Conservation (phyloP, 2,113 vertebrate species). For the Percopsis transmontana region DNA sequence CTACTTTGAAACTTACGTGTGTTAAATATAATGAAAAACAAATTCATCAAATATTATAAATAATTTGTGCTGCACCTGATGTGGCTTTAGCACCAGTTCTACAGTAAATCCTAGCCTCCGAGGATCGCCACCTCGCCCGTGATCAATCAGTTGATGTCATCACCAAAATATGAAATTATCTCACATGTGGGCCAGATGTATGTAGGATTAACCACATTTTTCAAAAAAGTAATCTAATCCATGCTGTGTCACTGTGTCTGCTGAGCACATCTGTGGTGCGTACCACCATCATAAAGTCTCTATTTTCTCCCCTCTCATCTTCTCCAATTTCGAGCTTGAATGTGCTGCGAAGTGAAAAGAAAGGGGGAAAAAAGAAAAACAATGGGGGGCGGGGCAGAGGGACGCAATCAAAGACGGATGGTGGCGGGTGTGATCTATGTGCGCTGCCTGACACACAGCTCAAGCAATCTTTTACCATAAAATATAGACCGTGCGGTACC, state of each 20-base stretch:
- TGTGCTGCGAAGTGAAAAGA: conserved; percentile 17
- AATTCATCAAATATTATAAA: conserved; percentile 26
- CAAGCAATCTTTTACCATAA: conserved; percentile 51
- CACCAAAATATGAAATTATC: conserved; percentile 42
- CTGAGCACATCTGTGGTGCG: conserved; percentile 35
- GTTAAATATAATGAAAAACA: conserved; percentile 22
- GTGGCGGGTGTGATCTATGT: conserved; percentile 50
- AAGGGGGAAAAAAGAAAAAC: background rate
- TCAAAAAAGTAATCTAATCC: conserved; percentile 59
- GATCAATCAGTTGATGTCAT: conserved; percentile 54
- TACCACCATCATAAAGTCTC: conserved; percentile 19
- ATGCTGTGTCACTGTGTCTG: conserved; percentile 41
- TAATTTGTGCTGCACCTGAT: conserved; percentile 20
- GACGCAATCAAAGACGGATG: conserved; percentile 52
- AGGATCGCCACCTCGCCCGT: conserved; percentile 10
- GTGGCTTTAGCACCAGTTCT: conserved; percentile 30
- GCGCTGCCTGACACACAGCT: conserved; percentile 41
- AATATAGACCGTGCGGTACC: conserved; percentile 39
- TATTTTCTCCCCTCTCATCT: conserved; percentile 9
- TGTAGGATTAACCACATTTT: conserved; percentile 60
- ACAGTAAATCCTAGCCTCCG: background rate
- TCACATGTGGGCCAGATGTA: conserved; percentile 35
- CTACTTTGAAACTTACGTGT: conserved; percentile 26
- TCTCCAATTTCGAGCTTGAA: conserved; percentile 13
- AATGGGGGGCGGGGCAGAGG: conserved; percentile 24